phyloP scores from a whole-genome alignment of 2,888 invertebrate species.

The Ceraclea dissimilis region DNA sequence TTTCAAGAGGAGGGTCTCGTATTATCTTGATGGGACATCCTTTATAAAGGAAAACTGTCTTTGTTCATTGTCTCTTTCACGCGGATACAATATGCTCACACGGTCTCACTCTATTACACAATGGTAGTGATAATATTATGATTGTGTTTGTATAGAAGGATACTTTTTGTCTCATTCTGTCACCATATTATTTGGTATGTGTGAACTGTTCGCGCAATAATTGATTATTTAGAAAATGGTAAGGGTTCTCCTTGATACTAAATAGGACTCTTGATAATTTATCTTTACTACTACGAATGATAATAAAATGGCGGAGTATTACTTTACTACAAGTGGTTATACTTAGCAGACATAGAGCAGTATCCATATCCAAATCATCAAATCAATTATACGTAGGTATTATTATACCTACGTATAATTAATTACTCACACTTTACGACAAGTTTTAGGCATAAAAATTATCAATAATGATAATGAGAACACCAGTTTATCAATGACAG shows the following conservation, averaged over 20 bases:
- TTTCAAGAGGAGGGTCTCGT: constrained; percentile 17
- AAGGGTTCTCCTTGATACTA: not conserved
- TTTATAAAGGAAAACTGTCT: constrained; percentile 5
- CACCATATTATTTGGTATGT: not conserved
- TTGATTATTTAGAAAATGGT: constrained; percentile 1
- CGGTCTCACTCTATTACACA: not conserved
- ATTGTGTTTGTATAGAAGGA: no score
- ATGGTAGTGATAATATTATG: not conserved
- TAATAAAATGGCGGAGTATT: not conserved
- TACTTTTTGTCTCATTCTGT: constrained; percentile 9
- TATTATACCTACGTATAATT: no score
- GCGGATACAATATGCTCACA: not conserved
- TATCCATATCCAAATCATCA: no score
- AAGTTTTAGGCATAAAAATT: no score
- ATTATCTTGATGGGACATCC: constrained; percentile 18
- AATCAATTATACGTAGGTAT: no score
- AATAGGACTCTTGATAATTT: not conserved
- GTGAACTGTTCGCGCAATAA: not conserved
- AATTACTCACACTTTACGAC: no score
- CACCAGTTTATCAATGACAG: no score
- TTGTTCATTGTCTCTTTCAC: constrained; percentile 6
- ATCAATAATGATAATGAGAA: no score
- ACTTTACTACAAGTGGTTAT: no score
- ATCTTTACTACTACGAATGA: not conserved
- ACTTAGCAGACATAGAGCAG: no score